Conservation (phyloP, 2,113 vertebrate species). For the Blennius ocellaris region DNA sequence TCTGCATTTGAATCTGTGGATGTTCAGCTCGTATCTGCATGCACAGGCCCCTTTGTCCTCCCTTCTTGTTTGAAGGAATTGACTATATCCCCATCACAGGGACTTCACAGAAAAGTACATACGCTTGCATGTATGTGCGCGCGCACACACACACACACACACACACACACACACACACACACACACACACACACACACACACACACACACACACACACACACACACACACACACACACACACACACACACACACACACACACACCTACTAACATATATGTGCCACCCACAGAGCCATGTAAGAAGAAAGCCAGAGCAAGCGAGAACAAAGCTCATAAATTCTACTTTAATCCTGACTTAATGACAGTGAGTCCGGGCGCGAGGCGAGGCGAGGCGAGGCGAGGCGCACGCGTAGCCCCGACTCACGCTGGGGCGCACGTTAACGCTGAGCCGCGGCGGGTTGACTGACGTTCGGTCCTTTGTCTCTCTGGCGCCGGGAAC, state of each 20-base stretch:
- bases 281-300: constrained; percentile 39
- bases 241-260: constrained; percentile 8
- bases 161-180: constrained; percentile 20
- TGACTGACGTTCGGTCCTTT: constrained; percentile 7
- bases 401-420: constrained; percentile 13
- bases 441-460: constrained; percentile 28
- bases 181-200: constrained; percentile 25
- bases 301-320: constrained; percentile 26
- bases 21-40: constrained; percentile 5
- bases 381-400: constrained; percentile 29
- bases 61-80: constrained; percentile 17
- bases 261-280: constrained; percentile 22
- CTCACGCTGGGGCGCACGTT: constrained; percentile 9
- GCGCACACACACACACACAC: constrained; percentile 24
- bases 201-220: constrained; percentile 24
- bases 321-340: constrained; percentile 62
- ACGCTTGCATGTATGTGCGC: constrained; percentile 7
- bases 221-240: constrained; percentile 11
- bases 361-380: constrained; percentile 32
- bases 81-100: constrained; percentile 8
- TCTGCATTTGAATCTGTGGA: neutral
- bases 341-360: constrained; percentile 67
- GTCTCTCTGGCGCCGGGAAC: constrained; percentile 36
- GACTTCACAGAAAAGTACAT: constrained; percentile 3
- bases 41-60: constrained; percentile 8